Conservation (phyloP, 2,113 vertebrate species). For the Mesoclemmys tuberculata region DNA sequence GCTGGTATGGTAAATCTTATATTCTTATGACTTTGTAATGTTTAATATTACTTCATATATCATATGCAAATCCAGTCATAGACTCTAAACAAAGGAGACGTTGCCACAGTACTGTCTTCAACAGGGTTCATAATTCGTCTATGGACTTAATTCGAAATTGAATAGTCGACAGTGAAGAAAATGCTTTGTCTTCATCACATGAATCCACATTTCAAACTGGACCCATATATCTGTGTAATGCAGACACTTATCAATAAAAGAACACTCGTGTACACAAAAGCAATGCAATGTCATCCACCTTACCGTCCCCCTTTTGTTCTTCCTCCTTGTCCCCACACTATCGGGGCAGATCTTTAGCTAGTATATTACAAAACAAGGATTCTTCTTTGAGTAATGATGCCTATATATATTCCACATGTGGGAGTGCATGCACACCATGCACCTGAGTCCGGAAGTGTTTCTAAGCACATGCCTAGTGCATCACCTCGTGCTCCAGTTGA, state of each 20-base stretch:
- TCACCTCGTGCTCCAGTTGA: background rate
- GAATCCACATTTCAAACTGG: slow-evolving; percentile 6
- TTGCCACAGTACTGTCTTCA: background rate
- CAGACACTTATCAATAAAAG: background rate
- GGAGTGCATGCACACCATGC: background rate
- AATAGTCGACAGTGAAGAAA: slow-evolving; percentile 1
- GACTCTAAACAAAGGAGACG: background rate
- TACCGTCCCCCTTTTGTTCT: background rate
- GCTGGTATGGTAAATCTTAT: background rate
- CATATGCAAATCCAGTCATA: background rate
- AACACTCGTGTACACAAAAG: background rate
- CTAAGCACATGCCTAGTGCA: background rate
- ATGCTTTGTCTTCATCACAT: background rate
- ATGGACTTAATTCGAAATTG: slow-evolving; percentile 27
- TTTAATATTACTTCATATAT: background rate
- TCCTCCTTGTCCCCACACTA: background rate
- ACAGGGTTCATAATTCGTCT: background rate
- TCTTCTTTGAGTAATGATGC: background rate
- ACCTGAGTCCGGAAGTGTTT: background rate
- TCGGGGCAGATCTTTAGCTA: background rate
- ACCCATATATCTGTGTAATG: background rate
- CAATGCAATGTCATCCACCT: background rate
- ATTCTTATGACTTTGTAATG: background rate
- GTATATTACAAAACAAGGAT: background rate
- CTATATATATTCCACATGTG: background rate